Conservation (phyloP, 2,113 vertebrate genomes). For the Malurus cyaneus region DNA sequence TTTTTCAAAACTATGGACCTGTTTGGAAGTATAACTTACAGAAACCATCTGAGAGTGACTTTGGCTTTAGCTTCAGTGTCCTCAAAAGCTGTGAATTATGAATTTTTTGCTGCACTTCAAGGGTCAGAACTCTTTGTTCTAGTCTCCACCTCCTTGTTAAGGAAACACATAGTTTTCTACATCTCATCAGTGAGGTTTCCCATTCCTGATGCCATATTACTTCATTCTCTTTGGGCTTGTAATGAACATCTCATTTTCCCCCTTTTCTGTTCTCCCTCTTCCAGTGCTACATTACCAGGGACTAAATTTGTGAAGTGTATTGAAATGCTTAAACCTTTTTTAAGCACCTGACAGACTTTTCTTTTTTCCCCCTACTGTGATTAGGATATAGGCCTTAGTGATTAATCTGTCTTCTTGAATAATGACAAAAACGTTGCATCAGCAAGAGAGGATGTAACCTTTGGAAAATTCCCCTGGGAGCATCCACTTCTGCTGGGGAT, state of each 20-base stretch:
- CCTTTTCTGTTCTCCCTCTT: background rate
- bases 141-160: background rate
- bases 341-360: background rate
- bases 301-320: background rate
- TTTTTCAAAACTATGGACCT: background rate
- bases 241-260: background rate
- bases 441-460: constrained; percentile 45
- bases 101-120: background rate
- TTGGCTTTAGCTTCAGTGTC: background rate
- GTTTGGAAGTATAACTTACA: background rate
- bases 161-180: background rate
- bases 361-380: background rate
- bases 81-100: background rate
- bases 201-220: background rate
- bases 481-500: constrained; percentile 10
- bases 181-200: background rate
- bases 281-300: background rate
- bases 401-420: constrained; percentile 56
- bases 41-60: background rate
- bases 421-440: constrained; percentile 22
- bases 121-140: background rate
- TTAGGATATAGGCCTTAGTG: constrained; percentile 4
- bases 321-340: background rate
- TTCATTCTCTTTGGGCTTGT: background rate
- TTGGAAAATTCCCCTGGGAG: constrained; percentile 19